Evolutionary conservation across 2,113 vertebrate species (phyloP), one percentile per base, ranked within the genome.

Genomic region (Paracanthobrama guichenoti): DNA sequence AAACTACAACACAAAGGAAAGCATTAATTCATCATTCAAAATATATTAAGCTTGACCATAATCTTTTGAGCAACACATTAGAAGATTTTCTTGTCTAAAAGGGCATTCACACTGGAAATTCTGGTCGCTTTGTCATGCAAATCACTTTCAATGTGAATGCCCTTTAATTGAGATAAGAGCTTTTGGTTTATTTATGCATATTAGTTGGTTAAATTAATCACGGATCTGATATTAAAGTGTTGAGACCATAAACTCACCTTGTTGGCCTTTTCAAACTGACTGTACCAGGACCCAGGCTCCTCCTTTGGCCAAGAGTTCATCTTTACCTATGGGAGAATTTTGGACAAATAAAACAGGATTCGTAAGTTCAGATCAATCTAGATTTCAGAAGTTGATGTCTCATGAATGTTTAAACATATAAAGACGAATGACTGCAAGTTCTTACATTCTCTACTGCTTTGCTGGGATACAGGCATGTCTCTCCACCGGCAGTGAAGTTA

Each of bases 401-500:
- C 5, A 20, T 31, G 26, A 28, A 44, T 44, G 4, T 44, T 72
- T 62, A 42, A 53, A 24, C 35, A 4, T 22, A 35, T 44, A 35
- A 79, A 55, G 48, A 0, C 18, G 39, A 62, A 24, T 74, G 26
- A 74, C 31, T 24, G 1, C 10, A 24, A 16, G 57, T 0, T 88
- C 93, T 91, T 85, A 97, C 96, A 92, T 91, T 93, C 31, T 92
- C 89, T 79, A 94, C 82, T 24, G 89, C 92, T 84, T 93, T 94
- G 91, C 93, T 91, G 59, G 96, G 96, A 12, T 89, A 93, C 86
- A 97, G 91, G 53, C 96, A 97, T 0, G 96, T 96, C 87, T 97
- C 96, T 10, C 92, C 96, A 28, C 95, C 96, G 0, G 92, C 94
- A 0, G 95, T 97, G 89, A 97, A 97, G 83, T 97, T 97, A 91